A percentile compares a stretch with the other conserved stretches of the same genome.
These are phyloP conservation scores for Calliphora vicina DNA, from an alignment of 1,140 invertebrate species.

Conservation along the genomic window DNA sequence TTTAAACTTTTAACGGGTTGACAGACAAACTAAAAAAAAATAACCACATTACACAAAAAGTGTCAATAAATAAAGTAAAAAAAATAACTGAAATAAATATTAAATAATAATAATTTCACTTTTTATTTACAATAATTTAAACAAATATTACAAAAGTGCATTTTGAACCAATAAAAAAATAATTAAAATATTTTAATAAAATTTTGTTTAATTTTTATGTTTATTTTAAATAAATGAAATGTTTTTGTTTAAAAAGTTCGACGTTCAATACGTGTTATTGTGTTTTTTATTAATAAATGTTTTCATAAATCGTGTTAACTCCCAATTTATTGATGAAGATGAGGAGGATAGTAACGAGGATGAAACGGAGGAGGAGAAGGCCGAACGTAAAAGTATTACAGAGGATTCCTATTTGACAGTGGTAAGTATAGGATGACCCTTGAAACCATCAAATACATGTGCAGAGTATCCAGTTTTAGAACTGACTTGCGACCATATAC, in stretches of 20 bases:
- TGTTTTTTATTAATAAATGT: neutral
- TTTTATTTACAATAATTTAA: neutral
- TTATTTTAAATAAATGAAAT: neutral
- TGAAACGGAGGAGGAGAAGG: slow-evolving; percentile 54
- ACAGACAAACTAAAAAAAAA: neutral
- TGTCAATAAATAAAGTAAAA: slow-evolving; percentile 1
- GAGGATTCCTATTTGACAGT: slow-evolving; percentile 55
- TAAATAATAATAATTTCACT: slow-evolving; percentile 32
- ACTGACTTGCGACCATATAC: no score
- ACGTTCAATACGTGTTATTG: neutral
- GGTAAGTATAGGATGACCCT: slow-evolving; percentile 41
- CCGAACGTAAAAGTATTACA: slow-evolving; percentile 56
- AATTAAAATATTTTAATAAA: neutral
- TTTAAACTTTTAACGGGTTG: neutral
- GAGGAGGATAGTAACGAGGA: slow-evolving; percentile 55
- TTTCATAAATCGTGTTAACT: neutral
- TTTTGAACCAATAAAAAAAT: neutral
- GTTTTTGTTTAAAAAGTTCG: slow-evolving; percentile 10
- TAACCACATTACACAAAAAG: neutral
- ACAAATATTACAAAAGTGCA: slow-evolving; percentile 9
- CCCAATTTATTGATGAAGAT: slow-evolving; percentile 55
- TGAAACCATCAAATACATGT: no score
- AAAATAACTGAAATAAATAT: neutral
- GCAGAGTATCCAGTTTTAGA: no score
- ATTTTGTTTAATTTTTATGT: neutral